phyloP scores from a whole-genome alignment of 2,113 vertebrate species.

The Hypanus sabinus region DNA sequence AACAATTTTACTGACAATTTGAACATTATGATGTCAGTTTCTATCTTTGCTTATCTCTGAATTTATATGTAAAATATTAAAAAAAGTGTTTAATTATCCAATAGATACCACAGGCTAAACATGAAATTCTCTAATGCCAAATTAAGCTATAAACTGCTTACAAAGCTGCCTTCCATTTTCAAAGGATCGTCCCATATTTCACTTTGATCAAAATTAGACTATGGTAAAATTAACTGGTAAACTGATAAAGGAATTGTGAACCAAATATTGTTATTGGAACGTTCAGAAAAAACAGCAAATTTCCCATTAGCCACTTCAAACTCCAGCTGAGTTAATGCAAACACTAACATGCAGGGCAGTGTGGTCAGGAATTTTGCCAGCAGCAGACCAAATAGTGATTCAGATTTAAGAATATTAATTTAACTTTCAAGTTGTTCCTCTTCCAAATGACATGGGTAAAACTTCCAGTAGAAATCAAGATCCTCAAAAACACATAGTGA shows the following conservation, averaged over 20 bases:
- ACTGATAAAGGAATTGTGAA: not conserved
- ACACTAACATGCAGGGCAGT: not conserved
- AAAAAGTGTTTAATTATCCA: not conserved
- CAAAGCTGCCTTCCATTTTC: not conserved
- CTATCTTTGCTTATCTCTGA: not conserved
- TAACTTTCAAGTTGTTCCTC: not conserved
- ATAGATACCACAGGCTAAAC: not conserved
- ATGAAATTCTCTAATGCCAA: not conserved
- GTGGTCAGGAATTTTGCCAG: not conserved
- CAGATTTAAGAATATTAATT: not conserved
- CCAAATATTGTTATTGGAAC: not conserved
- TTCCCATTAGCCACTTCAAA: no score
- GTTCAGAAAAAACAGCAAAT: not conserved
- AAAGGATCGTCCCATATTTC: not conserved
- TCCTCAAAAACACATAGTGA: not conserved
- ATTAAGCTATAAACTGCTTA: not conserved
- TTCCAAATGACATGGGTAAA: not conserved
- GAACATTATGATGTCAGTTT: not conserved
- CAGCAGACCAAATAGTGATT: not conserved
- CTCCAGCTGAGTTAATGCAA: not conserved
- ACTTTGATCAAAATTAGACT: not conserved
- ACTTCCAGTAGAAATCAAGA: not conserved
- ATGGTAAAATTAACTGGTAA: not conserved
- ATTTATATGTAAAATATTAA: not conserved
- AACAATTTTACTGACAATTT: not conserved